Conservation (phyloP, 2,113 vertebrate genomes). For the Acinonyx jubatus region DNA sequence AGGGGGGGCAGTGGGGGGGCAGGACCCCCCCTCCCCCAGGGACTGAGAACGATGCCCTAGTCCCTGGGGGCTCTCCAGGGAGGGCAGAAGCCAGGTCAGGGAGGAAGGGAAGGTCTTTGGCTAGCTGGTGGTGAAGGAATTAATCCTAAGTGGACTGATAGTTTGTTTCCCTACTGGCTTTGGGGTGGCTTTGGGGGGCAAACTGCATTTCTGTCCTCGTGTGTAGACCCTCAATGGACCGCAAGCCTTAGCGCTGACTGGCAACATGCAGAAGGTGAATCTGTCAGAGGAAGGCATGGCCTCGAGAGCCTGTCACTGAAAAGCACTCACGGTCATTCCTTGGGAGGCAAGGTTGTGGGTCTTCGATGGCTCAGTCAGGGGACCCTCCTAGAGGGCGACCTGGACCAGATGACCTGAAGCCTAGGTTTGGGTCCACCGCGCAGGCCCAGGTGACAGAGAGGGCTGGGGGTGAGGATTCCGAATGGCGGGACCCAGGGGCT, state of each 20-base stretch:
- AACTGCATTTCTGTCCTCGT: not conserved
- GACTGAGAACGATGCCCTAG: not conserved
- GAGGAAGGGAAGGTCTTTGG: not conserved
- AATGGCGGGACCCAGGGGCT: not conserved
- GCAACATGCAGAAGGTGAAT: not conserved
- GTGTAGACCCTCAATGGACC: not conserved
- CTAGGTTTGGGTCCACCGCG: rapidly evolving
- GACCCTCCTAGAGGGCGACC: rapidly evolving
- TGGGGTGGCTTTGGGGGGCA: not conserved
- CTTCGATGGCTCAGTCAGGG: not conserved
- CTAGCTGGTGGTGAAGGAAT: not conserved
- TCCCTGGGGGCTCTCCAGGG: not conserved
- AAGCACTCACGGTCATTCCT: not conserved
- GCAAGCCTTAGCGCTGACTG: not conserved
- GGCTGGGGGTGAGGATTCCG: not conserved
- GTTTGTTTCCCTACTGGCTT: not conserved
- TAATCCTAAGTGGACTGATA: not conserved
- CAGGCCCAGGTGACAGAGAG: not conserved
- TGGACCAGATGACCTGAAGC: not conserved
- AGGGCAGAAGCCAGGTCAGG: not conserved
- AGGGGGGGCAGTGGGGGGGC: rapidly evolving
- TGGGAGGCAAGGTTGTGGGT: not conserved
- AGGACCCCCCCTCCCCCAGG: not conserved
- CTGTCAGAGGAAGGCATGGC: not conserved
- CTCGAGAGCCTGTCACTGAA: not conserved